phyloP scores from a whole-genome alignment of 2,888 invertebrate species.

The Patella caerulea region DNA sequence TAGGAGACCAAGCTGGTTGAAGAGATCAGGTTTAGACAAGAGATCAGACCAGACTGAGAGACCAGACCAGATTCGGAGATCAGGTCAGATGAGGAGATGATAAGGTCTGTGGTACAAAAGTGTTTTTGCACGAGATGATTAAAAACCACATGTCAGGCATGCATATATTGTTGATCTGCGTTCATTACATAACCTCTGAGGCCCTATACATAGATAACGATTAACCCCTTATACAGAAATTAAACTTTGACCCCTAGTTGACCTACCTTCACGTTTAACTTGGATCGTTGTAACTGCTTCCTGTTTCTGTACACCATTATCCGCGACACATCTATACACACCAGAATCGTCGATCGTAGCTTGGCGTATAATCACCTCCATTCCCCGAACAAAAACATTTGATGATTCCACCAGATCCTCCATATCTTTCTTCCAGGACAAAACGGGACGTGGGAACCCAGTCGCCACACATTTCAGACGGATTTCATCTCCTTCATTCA shows the following conservation, averaged over 20 bases:
- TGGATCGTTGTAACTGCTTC: slow-evolving; percentile 55
- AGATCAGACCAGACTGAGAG: too few species aligned
- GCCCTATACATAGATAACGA: neutral
- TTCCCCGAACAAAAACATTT: slow-evolving; percentile 46
- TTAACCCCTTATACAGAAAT: neutral
- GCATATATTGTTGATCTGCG: too few species aligned
- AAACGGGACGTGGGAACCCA: slow-evolving; percentile 57
- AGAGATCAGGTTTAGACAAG: too few species aligned
- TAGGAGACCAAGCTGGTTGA: too few species aligned
- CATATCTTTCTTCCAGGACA: slow-evolving; percentile 59
- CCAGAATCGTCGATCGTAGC: slow-evolving; percentile 60
- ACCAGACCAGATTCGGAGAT: too few species aligned
- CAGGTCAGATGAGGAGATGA: too few species aligned
- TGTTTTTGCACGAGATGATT: too few species aligned
- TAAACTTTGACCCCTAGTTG: neutral
- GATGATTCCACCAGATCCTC: slow-evolving; percentile 41
- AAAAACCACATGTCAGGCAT: too few species aligned
- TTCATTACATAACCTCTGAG: neutral
- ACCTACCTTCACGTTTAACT: slow-evolving; percentile 57
- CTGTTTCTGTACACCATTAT: slow-evolving; percentile 47
- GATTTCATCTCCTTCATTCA: slow-evolving; percentile 57
- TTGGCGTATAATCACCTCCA: slow-evolving; percentile 52
- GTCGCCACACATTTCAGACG: slow-evolving; percentile 55
- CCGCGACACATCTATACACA: slow-evolving; percentile 62
- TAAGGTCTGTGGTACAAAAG: too few species aligned